phyloP scores from a whole-genome alignment of 2,888 invertebrate species.

The Cheilosia grossa region DNA sequence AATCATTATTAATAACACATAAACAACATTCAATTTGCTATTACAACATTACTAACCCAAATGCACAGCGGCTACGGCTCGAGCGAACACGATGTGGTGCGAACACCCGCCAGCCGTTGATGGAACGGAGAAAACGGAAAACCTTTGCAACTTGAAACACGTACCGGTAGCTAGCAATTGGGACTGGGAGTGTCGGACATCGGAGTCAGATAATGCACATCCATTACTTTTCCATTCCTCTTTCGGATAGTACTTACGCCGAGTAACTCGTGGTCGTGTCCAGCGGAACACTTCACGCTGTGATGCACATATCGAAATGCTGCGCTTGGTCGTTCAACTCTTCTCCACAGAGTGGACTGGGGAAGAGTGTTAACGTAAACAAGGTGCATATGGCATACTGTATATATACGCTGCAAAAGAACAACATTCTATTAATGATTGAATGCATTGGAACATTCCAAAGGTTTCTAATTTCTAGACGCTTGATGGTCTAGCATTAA shows the following conservation, averaged over 20 bases:
- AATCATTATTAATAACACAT: slow-evolving; percentile 25
- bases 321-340: slow-evolving; percentile 46
- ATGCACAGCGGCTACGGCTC: slow-evolving; percentile 1
- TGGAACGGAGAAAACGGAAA: background rate
- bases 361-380: slow-evolving; percentile 12
- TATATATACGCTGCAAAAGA: background rate
- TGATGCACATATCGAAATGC: slow-evolving; percentile 32
- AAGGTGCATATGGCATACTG: background rate
- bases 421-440: slow-evolving; percentile 20
- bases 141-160: slow-evolving; percentile 2
- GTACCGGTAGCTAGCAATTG: background rate
- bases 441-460: slow-evolving; percentile 31
- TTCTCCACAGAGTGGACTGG: background rate
- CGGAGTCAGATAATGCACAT: background rate
- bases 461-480: slow-evolving; percentile 2
- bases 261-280: slow-evolving; percentile 6
- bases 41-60: slow-evolving; percentile 4
- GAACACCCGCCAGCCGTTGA: background rate
- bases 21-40: slow-evolving; percentile 28
- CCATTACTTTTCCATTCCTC: slow-evolving; percentile 1
- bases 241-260: background rate
- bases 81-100: background rate
- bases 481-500: slow-evolving; percentile 5
- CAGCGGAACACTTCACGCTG: slow-evolving; percentile 29
- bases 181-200: background rate